Conservation (phyloP, 2,888 invertebrate species). For the Gari tellinella region DNA sequence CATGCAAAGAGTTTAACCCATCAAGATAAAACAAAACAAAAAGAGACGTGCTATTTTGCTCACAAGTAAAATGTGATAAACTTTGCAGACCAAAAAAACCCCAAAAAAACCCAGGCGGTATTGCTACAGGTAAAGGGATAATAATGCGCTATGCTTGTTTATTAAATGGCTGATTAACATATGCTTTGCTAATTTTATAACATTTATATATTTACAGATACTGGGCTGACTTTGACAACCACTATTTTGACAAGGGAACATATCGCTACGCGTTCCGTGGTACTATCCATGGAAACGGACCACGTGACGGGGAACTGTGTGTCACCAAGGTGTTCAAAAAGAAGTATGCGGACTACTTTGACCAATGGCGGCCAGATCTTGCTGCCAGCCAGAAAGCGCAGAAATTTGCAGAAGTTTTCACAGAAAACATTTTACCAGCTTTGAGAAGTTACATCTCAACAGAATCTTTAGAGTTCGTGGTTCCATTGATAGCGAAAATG, state of each 20-base stretch:
- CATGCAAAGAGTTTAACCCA: too few relatives aligned
- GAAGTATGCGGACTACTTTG: slow-evolving; percentile 51
- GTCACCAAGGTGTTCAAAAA: slow-evolving; percentile 60
- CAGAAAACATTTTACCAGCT: slow-evolving; percentile 26
- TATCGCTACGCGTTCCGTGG: slow-evolving; percentile 59
- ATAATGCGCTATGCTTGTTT: too few relatives aligned
- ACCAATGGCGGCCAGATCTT: slow-evolving; percentile 53
- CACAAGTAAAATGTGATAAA: too few relatives aligned
- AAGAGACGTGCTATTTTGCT: too few relatives aligned
- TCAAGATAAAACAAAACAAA: too few relatives aligned
- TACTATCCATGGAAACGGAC: slow-evolving; percentile 53
- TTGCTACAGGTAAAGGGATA: too few relatives aligned
- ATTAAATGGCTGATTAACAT: too few relatives aligned
- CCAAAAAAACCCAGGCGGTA: too few relatives aligned
- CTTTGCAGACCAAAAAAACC: too few relatives aligned
- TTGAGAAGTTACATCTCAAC: slow-evolving; percentile 38
- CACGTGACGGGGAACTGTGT: slow-evolving; percentile 51
- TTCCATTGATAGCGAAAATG: slow-evolving; percentile 58
- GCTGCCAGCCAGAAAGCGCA: slow-evolving; percentile 53
- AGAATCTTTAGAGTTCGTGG: slow-evolving; percentile 42
- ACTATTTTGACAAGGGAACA: slow-evolving; percentile 56
- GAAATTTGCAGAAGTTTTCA: slow-evolving; percentile 47
- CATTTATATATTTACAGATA: slow-evolving; percentile 40
- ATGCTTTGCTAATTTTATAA: too few relatives aligned
- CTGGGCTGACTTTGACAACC: slow-evolving; percentile 55